Evolutionary conservation across 2,888 invertebrate genomes (phyloP).

Genomic region (Bruchidius siliquastri): DNA sequence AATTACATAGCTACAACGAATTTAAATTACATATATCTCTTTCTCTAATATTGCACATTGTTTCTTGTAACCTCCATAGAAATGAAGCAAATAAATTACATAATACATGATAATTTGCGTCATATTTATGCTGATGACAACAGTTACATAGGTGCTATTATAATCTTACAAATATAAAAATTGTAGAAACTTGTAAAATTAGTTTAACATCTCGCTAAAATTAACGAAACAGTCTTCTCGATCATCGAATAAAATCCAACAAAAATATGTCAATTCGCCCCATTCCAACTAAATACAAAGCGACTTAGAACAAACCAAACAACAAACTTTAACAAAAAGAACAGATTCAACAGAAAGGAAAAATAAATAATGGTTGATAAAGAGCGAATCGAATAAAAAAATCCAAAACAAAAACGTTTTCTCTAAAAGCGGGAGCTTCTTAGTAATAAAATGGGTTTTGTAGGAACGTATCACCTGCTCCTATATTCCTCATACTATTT

Average conservation of each 20-base stretch:
- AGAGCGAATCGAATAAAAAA: constrained; percentile 19
- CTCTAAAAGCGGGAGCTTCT: constrained; percentile 11
- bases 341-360: constrained; percentile 11
- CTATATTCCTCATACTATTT: constrained; percentile 37
- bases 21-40: background rate
- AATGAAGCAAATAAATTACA: background rate
- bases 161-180: constrained; percentile 1
- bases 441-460: constrained; percentile 39
- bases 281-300: constrained; percentile 19
- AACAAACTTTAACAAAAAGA: constrained; percentile 17
- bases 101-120: background rate
- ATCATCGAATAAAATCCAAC: constrained; percentile 18
- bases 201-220: constrained; percentile 20
- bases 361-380: constrained; percentile 15
- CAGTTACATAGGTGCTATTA: background rate
- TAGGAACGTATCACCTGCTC: constrained; percentile 41
- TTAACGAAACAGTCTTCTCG: constrained; percentile 23
- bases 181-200: constrained; percentile 20
- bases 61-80: background rate
- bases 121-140: background rate
- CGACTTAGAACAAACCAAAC: constrained; percentile 16
- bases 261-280: constrained; percentile 16
- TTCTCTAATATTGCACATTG: background rate
- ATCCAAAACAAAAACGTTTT: constrained; percentile 16
- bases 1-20: background rate